Conservation (phyloP, 2,888 invertebrate species). For the Celastrina argiolus region DNA sequence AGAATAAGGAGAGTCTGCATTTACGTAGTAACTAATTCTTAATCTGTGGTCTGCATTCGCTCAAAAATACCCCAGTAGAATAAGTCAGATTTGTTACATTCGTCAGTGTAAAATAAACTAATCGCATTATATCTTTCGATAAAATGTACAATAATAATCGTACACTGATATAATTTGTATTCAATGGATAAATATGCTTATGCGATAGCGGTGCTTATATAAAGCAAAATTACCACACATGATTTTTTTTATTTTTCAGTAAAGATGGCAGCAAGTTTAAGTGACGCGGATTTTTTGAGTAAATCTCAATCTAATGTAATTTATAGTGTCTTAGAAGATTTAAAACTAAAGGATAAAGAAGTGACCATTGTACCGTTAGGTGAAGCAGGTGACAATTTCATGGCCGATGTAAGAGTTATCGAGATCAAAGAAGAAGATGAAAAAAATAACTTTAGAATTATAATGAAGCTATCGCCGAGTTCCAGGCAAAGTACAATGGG, state of each 20-base stretch:
- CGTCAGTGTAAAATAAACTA: not conserved
- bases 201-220: conserved; percentile 24
- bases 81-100: not conserved
- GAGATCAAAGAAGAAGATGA: conserved; percentile 36
- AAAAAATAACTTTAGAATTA: conserved; percentile 14
- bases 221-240: not conserved
- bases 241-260: not conserved
- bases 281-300: conserved; percentile 5
- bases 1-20: not conserved
- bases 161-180: not conserved
- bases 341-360: conserved; percentile 39
- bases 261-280: conserved; percentile 14
- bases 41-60: too few species aligned
- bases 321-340: conserved; percentile 39
- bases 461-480: conserved; percentile 1
- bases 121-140: not conserved
- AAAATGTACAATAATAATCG: not conserved
- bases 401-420: conserved; percentile 39
- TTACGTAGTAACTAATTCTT: too few species aligned
- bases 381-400: conserved; percentile 43
- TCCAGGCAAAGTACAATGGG: not conserved
- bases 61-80: too few species aligned
- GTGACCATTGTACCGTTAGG: conserved; percentile 41
- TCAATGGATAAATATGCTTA: not conserved
- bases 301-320: conserved; percentile 36